A percentile compares a stretch with the other conserved stretches of the same genome.
Evolutionary conservation across 2,888 invertebrate genomes (phyloP).

Genomic region (Odontomyia ornata): DNA sequence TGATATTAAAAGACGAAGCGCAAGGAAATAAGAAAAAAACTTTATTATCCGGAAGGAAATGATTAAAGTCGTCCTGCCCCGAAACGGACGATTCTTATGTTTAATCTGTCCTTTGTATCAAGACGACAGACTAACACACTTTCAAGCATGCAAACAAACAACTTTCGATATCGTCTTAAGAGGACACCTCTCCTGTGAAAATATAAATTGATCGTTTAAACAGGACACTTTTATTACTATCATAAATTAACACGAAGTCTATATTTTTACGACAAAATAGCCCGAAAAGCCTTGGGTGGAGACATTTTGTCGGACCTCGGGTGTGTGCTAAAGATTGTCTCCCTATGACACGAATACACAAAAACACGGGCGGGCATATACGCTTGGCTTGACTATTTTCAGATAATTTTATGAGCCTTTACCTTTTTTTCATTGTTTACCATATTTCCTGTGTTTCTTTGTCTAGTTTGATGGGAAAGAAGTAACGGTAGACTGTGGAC

Average conservation of each 20-base stretch:
- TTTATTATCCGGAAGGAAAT: constrained; percentile 47
- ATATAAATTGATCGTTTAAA: constrained; percentile 49
- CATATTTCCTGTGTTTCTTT: background rate
- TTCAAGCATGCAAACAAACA: background rate
- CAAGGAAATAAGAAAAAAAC: constrained; percentile 36
- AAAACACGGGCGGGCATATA: background rate
- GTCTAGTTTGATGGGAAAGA: background rate
- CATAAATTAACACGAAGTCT: constrained; percentile 53
- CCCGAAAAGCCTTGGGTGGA: background rate
- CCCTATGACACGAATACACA: background rate
- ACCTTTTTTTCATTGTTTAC: constrained; percentile 17
- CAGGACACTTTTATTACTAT: constrained; percentile 52
- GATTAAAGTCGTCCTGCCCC: constrained; percentile 40
- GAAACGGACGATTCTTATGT: constrained; percentile 11
- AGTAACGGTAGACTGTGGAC: background rate
- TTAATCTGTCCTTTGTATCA: background rate
- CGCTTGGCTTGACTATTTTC: background rate
- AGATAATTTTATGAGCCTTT: background rate
- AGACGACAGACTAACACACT: background rate
- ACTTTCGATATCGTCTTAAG: background rate
- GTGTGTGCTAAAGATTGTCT: background rate
- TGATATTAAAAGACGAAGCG: background rate
- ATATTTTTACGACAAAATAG: constrained; percentile 51
- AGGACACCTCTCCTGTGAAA: constrained; percentile 18
- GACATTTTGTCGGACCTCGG: background rate